Percentiles rank a stretch among this genome's conserved stretches.
phyloP scores from a whole-genome alignment of 2,797 vertebrate genomes.

The Babyrousa celebensis region DNA sequence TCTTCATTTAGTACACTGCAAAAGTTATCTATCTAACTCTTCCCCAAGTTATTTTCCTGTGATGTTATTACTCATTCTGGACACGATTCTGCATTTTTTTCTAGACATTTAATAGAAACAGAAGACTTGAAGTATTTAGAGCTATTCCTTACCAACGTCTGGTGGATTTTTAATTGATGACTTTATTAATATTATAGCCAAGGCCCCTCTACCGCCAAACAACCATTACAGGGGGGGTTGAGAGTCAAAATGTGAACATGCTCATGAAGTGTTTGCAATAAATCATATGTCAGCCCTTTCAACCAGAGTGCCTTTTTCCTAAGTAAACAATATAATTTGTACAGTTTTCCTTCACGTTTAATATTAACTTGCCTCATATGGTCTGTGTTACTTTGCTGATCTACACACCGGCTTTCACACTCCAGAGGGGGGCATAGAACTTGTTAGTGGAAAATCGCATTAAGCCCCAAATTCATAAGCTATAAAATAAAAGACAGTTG shows the following conservation, averaged over 20 bases:
- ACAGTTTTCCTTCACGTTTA: slow-evolving; percentile 89
- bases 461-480: slow-evolving; percentile 90
- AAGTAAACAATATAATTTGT: slow-evolving; percentile 88
- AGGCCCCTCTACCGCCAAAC: slow-evolving; percentile 59
- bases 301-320: slow-evolving; percentile 84
- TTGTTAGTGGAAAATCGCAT: slow-evolving; percentile 92
- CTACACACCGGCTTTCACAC: slow-evolving; percentile 88
- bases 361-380: slow-evolving; percentile 89
- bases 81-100: slow-evolving; percentile 51
- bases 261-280: slow-evolving; percentile 84
- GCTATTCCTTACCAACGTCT: slow-evolving; percentile 47
- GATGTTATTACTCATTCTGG: slow-evolving; percentile 67
- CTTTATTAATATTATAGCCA: slow-evolving; percentile 80
- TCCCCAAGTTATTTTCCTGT: slow-evolving; percentile 58
- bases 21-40: slow-evolving; percentile 4
- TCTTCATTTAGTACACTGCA: slow-evolving; percentile 62
- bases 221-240: slow-evolving; percentile 69
- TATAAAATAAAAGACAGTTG: slow-evolving; percentile 92
- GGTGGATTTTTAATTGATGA: slow-evolving; percentile 71
- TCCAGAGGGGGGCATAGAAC: slow-evolving; percentile 90
- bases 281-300: slow-evolving; percentile 87
- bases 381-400: slow-evolving; percentile 88
- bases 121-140: slow-evolving; percentile 70
- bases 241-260: slow-evolving; percentile 78
- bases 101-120: slow-evolving; percentile 66